Base-by-base conservation (phyloP, 2,888 invertebrate genomes). In the Drosophila emarginata region DNA sequence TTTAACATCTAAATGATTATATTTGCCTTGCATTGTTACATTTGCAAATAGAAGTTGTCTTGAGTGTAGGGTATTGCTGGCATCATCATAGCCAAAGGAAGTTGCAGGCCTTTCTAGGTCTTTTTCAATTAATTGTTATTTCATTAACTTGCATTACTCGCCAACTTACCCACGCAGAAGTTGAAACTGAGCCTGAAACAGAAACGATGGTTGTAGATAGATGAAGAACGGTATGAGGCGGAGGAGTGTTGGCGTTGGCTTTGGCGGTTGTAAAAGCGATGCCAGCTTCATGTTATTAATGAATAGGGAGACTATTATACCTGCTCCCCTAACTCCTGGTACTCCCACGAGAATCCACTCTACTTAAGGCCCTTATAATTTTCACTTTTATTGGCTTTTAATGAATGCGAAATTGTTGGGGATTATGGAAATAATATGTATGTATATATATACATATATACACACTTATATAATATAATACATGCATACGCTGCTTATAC, bases 41-140 rank as follows among this genome's bases (percentile, higher is more conserved):
- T 2, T 23, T 23, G 2, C 23, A 23, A 23, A 23, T 23, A 4
- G 4, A 23, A 23, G 4, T 45, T 21, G 4, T 21, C 4, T 4
- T 15, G 4, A 4, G 21, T 21, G 45, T 45, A 45, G 45, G 45
- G 45, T 45, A 45, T 21, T 21, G 9, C 4, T 21, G 11, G 6
- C 1, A 45, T 45, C 39, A 45, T 45, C 45, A 45, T 21, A 21
- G 18, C 45, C 45, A 21, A 18, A 21, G 21, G 15, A 18, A 12
- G 15, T 40, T 51, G 28, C 28, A 1, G 45, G 56, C 18, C 64
- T 59, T 32, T 52, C 60, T 64, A 32, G 63, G 60, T 40, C 53
- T 73, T 67, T 80, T 68, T 54, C 64, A 77, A 77, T 77, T 86
- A 82, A 80, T 80, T 86, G 79, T 77, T 79, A 76, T 82, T 83